Evolutionary conservation across 2,888 invertebrate species (phyloP), one percentile per base, ranked within the genome.

Genomic region (Troides aeacus): DNA sequence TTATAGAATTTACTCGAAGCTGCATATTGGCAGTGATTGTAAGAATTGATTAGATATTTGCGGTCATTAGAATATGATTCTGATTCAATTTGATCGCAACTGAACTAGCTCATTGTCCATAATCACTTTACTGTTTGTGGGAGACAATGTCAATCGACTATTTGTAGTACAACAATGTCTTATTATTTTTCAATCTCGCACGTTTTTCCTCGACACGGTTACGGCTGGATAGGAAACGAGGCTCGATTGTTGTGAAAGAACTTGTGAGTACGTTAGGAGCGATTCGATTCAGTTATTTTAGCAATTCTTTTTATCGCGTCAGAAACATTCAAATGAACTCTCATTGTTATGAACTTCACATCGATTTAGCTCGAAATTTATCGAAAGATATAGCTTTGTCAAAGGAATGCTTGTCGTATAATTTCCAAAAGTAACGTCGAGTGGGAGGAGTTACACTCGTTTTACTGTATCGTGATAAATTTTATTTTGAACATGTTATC

Each of bases 181-280:
- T 86, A 86, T 89, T 89, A 88, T 90, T 86, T 86, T 82, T 81
- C 78, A 78, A 76, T 82, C 77, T 89, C 91, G 89, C 91, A 92
- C 91, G 92, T 90, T 92, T 91, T 91, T 90, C 89, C 87, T 90
- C 88, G 88, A 86, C 85, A 87, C 82, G 79, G 88, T 89, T 89
- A 89, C 87, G 84, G 80, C 79, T 84, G 78, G 69, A 78, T 84
- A 82, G 84, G 82, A 85, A 85, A 81, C 79, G 75, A 78, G 78
- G 66, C 60, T 73, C 75, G 75, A 84, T 81, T 84, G 84, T 90
- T 89, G 84, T 83, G 90, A 87, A 91, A 90, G 74, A 78, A 67
- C 57, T 70, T 63, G 66, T 50, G 65, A 69, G 50, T 42, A 39
- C 57, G 66, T 69, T 64, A 57, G 57, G 1, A 21, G 57, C 57